A percentile compares a stretch with the other conserved stretches of the same genome.
Evolutionary conservation across 2,797 vertebrate genomes (phyloP).

Genomic region (Coendou prehensilis): DNA sequence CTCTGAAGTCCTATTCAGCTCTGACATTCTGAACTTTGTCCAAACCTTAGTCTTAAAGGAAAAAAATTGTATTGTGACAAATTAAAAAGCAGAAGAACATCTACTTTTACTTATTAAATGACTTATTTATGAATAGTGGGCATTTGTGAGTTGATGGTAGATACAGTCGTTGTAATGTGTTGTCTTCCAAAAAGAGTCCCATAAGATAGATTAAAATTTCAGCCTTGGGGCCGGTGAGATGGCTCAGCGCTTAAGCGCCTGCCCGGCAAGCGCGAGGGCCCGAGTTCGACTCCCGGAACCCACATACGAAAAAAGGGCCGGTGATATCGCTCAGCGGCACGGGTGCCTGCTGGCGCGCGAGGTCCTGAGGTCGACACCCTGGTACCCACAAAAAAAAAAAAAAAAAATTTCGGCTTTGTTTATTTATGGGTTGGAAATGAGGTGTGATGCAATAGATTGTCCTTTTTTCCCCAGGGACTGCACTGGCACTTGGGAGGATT

Average conservation of each 20-base stretch:
- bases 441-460: neutral
- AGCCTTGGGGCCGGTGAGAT: neutral
- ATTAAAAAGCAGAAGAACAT: conserved; percentile 19
- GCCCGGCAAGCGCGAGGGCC: too few relatives aligned
- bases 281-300: too few relatives aligned
- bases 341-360: too few relatives aligned
- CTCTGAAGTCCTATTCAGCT: neutral
- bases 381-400: too few relatives aligned
- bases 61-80: neutral
- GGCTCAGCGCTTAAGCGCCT: too few relatives aligned
- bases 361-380: too few relatives aligned
- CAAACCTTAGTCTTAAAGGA: neutral
- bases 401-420: neutral
- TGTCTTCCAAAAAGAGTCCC: neutral
- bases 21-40: neutral
- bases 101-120: conserved; percentile 46
- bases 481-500: neutral
- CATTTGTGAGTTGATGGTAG: conserved; percentile 52
- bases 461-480: neutral
- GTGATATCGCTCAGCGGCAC: too few relatives aligned
- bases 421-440: conserved; percentile 56
- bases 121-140: conserved; percentile 26
- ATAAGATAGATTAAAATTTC: conserved; percentile 25
- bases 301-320: too few relatives aligned
- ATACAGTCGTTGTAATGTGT: conserved; percentile 68